Conservation (phyloP, 2,888 invertebrate species). For the Hydroisotoma schaefferi region DNA sequence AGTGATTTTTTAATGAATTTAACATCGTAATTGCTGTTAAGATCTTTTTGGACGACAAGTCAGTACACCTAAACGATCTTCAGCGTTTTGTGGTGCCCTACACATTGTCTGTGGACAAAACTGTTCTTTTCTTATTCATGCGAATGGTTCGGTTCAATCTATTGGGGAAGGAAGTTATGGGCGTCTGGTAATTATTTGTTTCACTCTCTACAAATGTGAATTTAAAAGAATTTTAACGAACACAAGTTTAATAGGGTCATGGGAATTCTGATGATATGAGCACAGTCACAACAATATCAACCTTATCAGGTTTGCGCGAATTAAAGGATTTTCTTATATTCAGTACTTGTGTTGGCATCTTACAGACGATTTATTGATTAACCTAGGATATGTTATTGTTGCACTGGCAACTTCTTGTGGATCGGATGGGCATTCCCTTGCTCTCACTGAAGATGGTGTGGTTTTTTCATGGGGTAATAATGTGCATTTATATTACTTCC, state of each 20-base stretch:
- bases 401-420: conserved; percentile 63
- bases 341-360: neutral
- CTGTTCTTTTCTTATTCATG: conserved; percentile 63
- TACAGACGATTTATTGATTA: neutral
- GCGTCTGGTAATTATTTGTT: conserved; percentile 51
- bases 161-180: conserved; percentile 66
- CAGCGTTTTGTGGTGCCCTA: conserved; percentile 56
- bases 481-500: conserved; percentile 46
- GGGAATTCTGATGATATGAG: conserved; percentile 61
- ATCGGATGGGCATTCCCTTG: conserved; percentile 64
- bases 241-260: conserved; percentile 53
- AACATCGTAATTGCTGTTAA: too few species aligned
- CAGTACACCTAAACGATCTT: conserved; percentile 54
- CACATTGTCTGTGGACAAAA: conserved; percentile 65
- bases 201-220: neutral
- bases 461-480: conserved; percentile 63
- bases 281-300: conserved; percentile 18
- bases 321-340: neutral
- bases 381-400: conserved; percentile 61
- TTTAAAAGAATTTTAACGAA: neutral
- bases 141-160: conserved; percentile 62
- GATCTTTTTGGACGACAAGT: conserved; percentile 51
- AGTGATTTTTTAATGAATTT: neutral
- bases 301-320: neutral
- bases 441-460: conserved; percentile 64